phyloP scores from a whole-genome alignment of 2,888 invertebrate genomes.

The Eristalis tenax region DNA sequence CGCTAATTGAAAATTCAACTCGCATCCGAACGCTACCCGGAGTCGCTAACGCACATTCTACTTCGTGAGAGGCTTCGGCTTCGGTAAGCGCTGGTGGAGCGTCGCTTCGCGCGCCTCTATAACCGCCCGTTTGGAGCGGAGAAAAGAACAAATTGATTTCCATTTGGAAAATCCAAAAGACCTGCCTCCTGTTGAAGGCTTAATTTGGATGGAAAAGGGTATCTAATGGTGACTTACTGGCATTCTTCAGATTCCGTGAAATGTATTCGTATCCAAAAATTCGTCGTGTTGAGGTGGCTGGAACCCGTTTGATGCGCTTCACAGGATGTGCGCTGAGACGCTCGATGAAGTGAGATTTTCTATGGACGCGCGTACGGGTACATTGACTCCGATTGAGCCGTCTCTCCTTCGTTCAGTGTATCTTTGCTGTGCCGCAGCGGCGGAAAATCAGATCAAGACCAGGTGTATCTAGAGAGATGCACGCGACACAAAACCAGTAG shows the following conservation, averaged over 20 bases:
- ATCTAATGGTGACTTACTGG: not conserved
- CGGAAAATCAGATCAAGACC: conserved; percentile 59
- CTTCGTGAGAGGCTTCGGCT: not conserved
- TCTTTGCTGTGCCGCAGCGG: conserved; percentile 3
- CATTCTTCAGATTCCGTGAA: not conserved
- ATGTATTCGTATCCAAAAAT: not conserved
- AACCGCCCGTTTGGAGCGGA: not conserved
- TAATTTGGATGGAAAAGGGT: not conserved
- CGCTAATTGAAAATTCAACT: conserved; percentile 54
- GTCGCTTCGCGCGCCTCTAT: not conserved
- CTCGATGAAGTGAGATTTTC: not conserved
- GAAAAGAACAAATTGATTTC: not conserved
- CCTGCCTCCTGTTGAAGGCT: not conserved
- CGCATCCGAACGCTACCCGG: conserved; percentile 9
- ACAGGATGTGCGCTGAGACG: not conserved
- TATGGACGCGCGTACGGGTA: conserved; percentile 40
- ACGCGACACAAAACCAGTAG: conserved; percentile 54
- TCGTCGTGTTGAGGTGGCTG: not conserved
- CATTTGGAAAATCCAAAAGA: not conserved
- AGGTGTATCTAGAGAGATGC: conserved; percentile 50
- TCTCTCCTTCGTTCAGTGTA: not conserved
- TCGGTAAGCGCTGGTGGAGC: no score
- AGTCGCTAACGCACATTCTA: conserved; percentile 43
- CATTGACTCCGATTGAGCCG: conserved; percentile 58
- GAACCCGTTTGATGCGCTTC: not conserved